Percentiles rank a stretch among this genome's conserved stretches.
Evolutionary conservation across 2,888 invertebrate genomes (phyloP).

Genomic region (Hanleya hanleyi): DNA sequence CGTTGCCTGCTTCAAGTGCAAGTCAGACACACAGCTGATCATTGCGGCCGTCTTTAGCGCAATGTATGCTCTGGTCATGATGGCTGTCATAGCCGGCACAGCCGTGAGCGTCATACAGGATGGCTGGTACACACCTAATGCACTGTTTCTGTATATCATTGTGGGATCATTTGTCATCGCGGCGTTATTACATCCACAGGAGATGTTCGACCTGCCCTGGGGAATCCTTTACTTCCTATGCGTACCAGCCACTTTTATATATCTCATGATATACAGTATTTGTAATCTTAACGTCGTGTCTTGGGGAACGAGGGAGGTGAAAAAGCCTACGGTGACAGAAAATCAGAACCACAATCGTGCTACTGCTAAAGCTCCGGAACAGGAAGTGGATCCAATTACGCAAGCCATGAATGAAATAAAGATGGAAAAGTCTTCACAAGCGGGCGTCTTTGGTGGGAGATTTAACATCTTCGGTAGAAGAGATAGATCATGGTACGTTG

Average conservation of each 20-base stretch:
- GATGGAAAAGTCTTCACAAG: not conserved
- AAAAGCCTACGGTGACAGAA: not conserved
- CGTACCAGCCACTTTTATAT: slow-evolving; percentile 94
- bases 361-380: not conserved
- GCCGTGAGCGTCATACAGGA: slow-evolving; percentile 97
- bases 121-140: slow-evolving; percentile 76
- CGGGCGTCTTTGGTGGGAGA: not conserved
- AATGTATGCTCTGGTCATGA: slow-evolving; percentile 97
- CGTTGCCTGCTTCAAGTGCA: slow-evolving; percentile 93
- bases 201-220: slow-evolving; percentile 76
- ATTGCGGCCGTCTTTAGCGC: slow-evolving; percentile 77
- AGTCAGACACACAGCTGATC: slow-evolving; percentile 88
- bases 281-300: slow-evolving; percentile 94
- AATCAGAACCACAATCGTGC: not conserved
- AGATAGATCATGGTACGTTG: not conserved
- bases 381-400: not conserved
- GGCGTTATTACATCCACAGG: slow-evolving; percentile 96
- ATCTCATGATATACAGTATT: slow-evolving; percentile 91
- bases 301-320: slow-evolving; percentile 92
- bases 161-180: slow-evolving; percentile 97
- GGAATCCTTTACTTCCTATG: slow-evolving; percentile 87
- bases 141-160: slow-evolving; percentile 70
- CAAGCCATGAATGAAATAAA: not conserved
- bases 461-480: not conserved
- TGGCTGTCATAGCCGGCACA: slow-evolving; percentile 99